Base-by-base conservation (phyloP, 92 coral and sea anemone genomes). In the Siderastrea siderea region DNA sequence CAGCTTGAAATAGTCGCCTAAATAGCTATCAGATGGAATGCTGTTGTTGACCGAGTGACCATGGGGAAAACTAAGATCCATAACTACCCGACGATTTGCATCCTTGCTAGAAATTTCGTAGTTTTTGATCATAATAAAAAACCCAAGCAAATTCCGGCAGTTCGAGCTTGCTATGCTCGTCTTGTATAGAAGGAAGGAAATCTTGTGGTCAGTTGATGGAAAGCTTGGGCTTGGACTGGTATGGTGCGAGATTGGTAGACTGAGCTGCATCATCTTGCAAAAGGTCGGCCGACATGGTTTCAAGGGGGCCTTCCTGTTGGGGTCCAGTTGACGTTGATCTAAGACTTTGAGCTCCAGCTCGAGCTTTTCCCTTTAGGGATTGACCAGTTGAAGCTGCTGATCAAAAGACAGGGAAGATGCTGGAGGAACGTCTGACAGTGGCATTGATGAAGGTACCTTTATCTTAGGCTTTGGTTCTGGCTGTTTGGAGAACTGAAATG, bases 51-150 rank as follows among this genome's bases (percentile, higher is more conserved):
- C 89, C 1, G 93, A 90, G 5, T 38, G 38, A 53, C 81, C 69
- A 49, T 51, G 67, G 3, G 93, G 89, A 61, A 90, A 90, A 72
- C 93, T 84, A 70, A 84, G 81, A 49, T 84, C 86, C 79, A 84
- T 84, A 6, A 90, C 93, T 2, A 90, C 89, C 13, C 93, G 15
- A 2, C 82, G 79, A 6, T n/a, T n/a, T n/a, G 79, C 79, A 43
- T 55, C 51, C 63, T 74, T 75, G 55, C 7, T 5, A 1, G 38
- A 45, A 0, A n/a, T n/a, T 8, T 75, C 80, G 15, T 75, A 17
- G 3, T 82, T 12, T 45, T 74, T 61, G 2, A 63, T 75, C 82
- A 85, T 85, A 13, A 52, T n/a, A 48, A 68, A 75, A 84, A 50
- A 76, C 81, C 4, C 68, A 54, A 46, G 74, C 67, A 77, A 84